Base-by-base conservation (phyloP, 2,797 vertebrate genomes). In the Lepilemur septentrionalis region DNA sequence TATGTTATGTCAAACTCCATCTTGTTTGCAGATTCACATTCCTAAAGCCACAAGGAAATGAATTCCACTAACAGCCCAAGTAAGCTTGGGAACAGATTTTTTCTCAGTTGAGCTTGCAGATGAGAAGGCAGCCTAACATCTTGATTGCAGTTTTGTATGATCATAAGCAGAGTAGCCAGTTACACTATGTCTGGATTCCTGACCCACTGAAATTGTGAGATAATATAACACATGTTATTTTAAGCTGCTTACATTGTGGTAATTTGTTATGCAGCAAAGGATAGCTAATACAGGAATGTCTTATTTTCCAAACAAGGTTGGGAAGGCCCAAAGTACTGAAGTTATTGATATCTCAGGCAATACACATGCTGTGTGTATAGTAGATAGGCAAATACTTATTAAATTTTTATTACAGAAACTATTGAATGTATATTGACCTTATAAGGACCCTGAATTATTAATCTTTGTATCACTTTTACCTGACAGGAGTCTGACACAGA, bases 381-480 rank as follows among this genome's bases (percentile, higher is more conserved):
- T n/a, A 92, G 38, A 59, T 67, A 79, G 28, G 46, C 4, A 94
- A 95, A 84, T 30, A 35, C 7, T 46, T 87, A 18, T 50, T 95
- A 57, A 41, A 32, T 90, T 76, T 96, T 94, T 80, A 67, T 67
- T n/a, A n/a, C 10, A 94, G 50, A 90, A 79, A 41, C 43, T 88
- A 35, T 55, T 92, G 11, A 59, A 23, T 46, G 0, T 50, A n/a
- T 67, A 35, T 67, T 59, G 9, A 61, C 7, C 30, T 69, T 87
- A 80, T 70, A 15, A 80, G 52, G 22, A 70, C 4, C 5, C 18
- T 93, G 41, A 72, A 57, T 43, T 32, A 50, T 76, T 75, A 22
- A 76, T 80, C 14, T 91, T 80, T 88, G 20, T 10, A 63, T 81
- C 32, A 92, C 17, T 18, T 83, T 80, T 30, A 52, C 4, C 61